phyloP scores from a whole-genome alignment of 2,113 vertebrate genomes.

The Calidris pugnax region DNA sequence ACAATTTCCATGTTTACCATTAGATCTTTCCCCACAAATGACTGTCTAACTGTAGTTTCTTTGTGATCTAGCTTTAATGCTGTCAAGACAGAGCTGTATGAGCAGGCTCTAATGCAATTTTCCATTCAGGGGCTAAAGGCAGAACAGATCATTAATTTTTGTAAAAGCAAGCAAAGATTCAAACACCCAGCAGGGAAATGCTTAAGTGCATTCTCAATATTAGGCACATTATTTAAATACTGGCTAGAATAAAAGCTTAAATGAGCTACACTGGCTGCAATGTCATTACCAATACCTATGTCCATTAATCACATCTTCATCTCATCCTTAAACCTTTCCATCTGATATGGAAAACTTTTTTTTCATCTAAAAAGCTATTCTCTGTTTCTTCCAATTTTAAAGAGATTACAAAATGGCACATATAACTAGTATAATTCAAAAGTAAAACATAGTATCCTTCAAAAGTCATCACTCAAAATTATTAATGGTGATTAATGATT shows the following conservation, averaged over 20 bases:
- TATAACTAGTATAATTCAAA: not conserved
- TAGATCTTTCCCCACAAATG: not conserved
- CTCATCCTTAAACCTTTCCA: not conserved
- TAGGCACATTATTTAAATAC: not conserved
- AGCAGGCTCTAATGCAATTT: not conserved
- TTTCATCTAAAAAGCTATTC: not conserved
- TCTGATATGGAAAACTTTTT: not conserved
- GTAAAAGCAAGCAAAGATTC: not conserved
- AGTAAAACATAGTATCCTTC: not conserved
- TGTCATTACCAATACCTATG: not conserved
- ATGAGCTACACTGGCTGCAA: not conserved
- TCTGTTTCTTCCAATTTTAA: not conserved
- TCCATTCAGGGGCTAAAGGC: not conserved
- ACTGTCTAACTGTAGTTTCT: not conserved
- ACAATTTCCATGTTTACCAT: not conserved
- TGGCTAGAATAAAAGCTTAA: not conserved
- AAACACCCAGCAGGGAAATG: not conserved
- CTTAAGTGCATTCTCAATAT: not conserved
- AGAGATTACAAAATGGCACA: not conserved
- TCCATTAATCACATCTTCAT: not conserved
- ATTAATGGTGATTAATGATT: not conserved
- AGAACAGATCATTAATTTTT: not conserved
- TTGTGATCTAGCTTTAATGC: not conserved
- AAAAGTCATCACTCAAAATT: not conserved
- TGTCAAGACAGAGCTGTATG: not conserved